A percentile compares a stretch with the other conserved stretches of the same genome.
phyloP scores from a whole-genome alignment of 2,113 vertebrate genomes.

The Irena cyanogastra region DNA sequence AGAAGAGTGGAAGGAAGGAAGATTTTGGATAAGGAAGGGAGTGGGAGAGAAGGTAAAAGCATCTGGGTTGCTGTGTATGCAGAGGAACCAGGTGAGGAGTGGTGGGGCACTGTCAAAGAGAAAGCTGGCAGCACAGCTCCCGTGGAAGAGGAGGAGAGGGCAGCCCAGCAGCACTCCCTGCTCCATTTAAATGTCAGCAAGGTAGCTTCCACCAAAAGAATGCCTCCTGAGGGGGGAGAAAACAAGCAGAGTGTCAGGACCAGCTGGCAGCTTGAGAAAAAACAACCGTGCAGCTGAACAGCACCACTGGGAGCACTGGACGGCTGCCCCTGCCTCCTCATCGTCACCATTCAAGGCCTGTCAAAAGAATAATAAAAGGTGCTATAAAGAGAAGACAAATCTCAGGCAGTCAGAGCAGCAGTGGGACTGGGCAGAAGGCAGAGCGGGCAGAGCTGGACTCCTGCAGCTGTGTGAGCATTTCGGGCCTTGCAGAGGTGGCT shows the following conservation, averaged over 20 bases:
- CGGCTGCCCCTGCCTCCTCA: neutral
- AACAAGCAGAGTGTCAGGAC: constrained; percentile 43
- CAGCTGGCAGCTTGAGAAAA: constrained; percentile 59
- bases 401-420: neutral
- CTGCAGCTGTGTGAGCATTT: neutral
- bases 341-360: constrained; percentile 28
- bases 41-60: neutral
- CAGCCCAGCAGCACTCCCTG: neutral
- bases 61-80: neutral
- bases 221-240: constrained; percentile 15
- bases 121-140: neutral
- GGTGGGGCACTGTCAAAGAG: neutral
- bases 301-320: constrained; percentile 38
- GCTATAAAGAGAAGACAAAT: constrained; percentile 47
- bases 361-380: constrained; percentile 53
- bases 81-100: neutral
- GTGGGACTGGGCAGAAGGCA: neutral
- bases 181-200: constrained; percentile 18
- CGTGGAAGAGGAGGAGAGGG: neutral
- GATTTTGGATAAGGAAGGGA: neutral
- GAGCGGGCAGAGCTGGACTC: neutral
- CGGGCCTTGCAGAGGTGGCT: neutral
- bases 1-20: neutral
- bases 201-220: constrained; percentile 33
- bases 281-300: constrained; percentile 22